Evolutionary conservation across 1,140 invertebrate genomes (phyloP), one percentile per base, ranked within the genome.

Genomic region (Lordiphosa clarofinis): DNA sequence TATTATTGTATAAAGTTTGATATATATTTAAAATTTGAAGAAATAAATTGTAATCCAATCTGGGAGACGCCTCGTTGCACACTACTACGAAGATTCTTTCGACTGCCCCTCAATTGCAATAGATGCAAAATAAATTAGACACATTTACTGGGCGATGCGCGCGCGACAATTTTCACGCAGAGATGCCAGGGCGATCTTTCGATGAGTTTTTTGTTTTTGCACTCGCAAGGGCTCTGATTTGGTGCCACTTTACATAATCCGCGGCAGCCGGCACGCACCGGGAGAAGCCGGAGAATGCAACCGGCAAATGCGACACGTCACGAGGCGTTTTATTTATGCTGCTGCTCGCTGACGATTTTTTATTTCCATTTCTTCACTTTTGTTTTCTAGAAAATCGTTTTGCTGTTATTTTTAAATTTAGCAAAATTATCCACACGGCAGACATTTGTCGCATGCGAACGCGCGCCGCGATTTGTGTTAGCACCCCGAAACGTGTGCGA

Each of bases 401-500:
- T 54, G 69, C 52, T 81, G 63, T 76, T 84, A 82, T 82, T 82
- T 82, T 64, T 84, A 76, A 84, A 84, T 82, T 82, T 76, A 82
- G 76, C 76, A 82, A 82, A 70, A 76, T 70, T 73, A 52, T 67
- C 46, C 44, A 28, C 44, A 46, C 37, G 24, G 33, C 69, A 58
- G 54, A 44, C 50, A 67, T 57, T 63, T 81, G 74, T 78, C 73
- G 73, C 73, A 62, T 65, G 70, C 70, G 31, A 58, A 64, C 42
- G 37, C 44, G n/a, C 37, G n/a, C n/a, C 10, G 57, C 70, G 43
- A 66, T 73, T 73, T 61, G 39, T 37, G 35, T 9, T 21, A 47
- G 52, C 49, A 56, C 35, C 52, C 64, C 36, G 40, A 52, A 55
- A 43, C 54, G 52, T 63, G 71, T 81, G 78, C 78, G 73, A 78